Base-by-base conservation (phyloP, 2,797 vertebrate species). In the Sus cebifrons region DNA sequence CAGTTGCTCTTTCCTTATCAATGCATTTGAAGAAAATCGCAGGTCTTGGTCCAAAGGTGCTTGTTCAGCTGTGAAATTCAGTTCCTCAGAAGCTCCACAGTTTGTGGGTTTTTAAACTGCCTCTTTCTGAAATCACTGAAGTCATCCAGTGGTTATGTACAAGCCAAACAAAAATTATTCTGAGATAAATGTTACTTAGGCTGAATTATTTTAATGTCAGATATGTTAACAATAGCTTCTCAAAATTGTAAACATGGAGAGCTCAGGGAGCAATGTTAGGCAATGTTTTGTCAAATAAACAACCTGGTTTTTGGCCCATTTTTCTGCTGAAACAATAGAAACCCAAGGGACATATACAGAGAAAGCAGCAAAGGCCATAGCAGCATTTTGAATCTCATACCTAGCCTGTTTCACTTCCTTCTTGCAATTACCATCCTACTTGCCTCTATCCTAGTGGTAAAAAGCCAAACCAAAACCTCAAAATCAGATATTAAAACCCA, bases 131-230 rank as follows among this genome's bases (percentile, higher is more conserved):
- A 89, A 74, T 86, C 68, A 95, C 25, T 10, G 0, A 52, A 94
- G 64, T 87, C 74, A 96, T 58, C 96, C 87, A 29, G 23, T 62
- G 60, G 64, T 95, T 79, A 70, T 86, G 62, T 23, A n/a, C 78
- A 40, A 85, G 88, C 62, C 73, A 78, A 92, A 62, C 92, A 83
- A 85, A 94, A 85, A 56, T 60, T 94, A 54, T 83, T 82, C 90
- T 73, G 86, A 96, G 96, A 95, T 23, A 40, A 91, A 81, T 64
- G 77, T 29, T 86, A 95, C 90, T 92, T 27, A 75, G 44, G 73
- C 65, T 77, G 25, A 67, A 83, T 32, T 56, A 85, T 36, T 89
- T 77, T 36, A 70, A 83, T 77, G 25, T 32, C 15, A 58, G 96
- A 12, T 21, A 90, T 60, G 29, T 73, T 86, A 81, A 92, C 78